Evolutionary conservation across 2,113 vertebrate genomes (phyloP).

Genomic region (Tragelaphus imberbis): DNA sequence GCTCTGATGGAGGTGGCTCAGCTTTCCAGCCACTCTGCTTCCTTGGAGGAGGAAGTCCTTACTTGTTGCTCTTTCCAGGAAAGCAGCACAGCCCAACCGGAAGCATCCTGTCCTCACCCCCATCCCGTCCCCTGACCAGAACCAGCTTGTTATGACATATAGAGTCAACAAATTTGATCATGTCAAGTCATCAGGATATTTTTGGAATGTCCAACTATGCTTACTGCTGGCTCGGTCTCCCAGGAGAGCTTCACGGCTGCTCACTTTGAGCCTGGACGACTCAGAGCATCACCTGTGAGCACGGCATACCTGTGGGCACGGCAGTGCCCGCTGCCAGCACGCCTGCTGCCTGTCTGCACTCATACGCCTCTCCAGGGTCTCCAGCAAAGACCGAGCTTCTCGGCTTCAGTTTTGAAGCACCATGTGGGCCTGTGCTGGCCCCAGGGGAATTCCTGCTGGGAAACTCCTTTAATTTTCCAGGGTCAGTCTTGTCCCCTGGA

Average conservation of each 20-base stretch:
- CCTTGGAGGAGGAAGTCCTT: background rate
- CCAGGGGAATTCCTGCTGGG: background rate
- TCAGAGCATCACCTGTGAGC: background rate
- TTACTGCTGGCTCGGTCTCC: background rate
- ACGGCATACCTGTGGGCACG: accelerated
- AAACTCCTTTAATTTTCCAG: background rate
- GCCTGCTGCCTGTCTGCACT: too few species aligned
- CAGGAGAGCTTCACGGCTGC: background rate
- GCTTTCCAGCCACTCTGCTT: background rate
- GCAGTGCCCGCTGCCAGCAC: accelerated
- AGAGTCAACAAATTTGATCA: background rate
- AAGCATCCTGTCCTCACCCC: background rate
- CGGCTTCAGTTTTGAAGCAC: accelerated
- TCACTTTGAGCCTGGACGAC: background rate
- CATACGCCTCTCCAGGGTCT: background rate
- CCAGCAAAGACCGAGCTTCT: background rate
- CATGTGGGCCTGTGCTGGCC: background rate
- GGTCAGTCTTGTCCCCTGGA: background rate
- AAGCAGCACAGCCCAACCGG: accelerated
- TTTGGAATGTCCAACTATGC: accelerated
- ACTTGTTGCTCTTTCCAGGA: accelerated
- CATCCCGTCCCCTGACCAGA: accelerated
- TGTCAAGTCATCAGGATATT: background rate
- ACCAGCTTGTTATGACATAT: background rate
- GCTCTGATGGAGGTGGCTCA: background rate